Conservation (phyloP, 2,888 invertebrate species). For the Troides oblongomaculatus region DNA sequence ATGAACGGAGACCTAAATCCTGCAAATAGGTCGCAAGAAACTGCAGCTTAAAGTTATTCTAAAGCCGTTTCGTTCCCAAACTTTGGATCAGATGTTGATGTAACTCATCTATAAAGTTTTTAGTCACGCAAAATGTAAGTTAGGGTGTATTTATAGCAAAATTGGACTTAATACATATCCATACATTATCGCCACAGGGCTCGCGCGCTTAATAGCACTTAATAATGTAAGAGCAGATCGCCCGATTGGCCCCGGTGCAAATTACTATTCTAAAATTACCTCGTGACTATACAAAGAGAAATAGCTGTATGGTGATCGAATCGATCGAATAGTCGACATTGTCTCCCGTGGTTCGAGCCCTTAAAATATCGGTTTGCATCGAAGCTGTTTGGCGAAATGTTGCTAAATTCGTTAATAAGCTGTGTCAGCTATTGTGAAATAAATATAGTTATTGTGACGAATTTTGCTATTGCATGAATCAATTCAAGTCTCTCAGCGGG, state of each 20-base stretch:
- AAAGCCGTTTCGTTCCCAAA: slow-evolving; percentile 2
- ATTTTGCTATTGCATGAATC: slow-evolving; percentile 54
- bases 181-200: slow-evolving; percentile 23
- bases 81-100: not conserved
- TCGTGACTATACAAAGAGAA: slow-evolving; percentile 39
- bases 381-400: slow-evolving; percentile 65
- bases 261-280: slow-evolving; percentile 29
- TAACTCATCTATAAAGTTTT: not conserved
- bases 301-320: slow-evolving; percentile 65
- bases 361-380: slow-evolving; percentile 72
- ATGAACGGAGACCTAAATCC: slow-evolving; percentile 26
- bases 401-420: slow-evolving; percentile 72
- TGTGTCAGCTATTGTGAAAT: slow-evolving; percentile 60
- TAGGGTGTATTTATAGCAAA: slow-evolving; percentile 8
- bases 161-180: slow-evolving; percentile 10
- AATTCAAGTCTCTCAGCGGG: slow-evolving; percentile 38
- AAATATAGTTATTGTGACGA: slow-evolving; percentile 47
- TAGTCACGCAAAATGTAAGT: slow-evolving; percentile 8
- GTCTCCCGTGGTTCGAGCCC: slow-evolving; percentile 59
- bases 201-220: slow-evolving; percentile 17
- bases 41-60: slow-evolving; percentile 13
- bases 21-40: slow-evolving; percentile 23
- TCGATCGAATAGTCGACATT: slow-evolving; percentile 41
- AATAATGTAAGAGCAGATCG: slow-evolving; percentile 23
- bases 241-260: slow-evolving; percentile 6